Percentiles rank a stretch among this genome's conserved stretches.
phyloP scores from a whole-genome alignment of 2,113 vertebrate species.

The Terrapene triunguis region DNA sequence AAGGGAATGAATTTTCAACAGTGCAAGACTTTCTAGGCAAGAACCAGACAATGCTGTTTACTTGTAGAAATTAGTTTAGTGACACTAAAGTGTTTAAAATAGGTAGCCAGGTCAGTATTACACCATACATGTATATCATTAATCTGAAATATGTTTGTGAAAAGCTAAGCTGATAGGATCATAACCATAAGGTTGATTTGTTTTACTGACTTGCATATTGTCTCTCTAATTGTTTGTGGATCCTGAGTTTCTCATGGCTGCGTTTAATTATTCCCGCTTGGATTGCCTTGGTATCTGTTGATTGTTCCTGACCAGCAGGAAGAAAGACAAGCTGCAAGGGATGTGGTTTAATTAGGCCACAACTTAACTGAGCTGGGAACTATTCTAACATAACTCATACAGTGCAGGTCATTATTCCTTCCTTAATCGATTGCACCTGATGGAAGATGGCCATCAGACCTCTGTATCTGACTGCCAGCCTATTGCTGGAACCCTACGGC shows the following conservation, averaged over 20 bases:
- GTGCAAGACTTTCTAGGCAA: not conserved
- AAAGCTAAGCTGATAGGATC: conserved; percentile 48
- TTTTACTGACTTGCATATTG: conserved; percentile 41
- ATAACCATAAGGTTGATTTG: conserved; percentile 34
- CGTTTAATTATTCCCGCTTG: conserved; percentile 62
- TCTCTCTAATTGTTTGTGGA: conserved; percentile 55
- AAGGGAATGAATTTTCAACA: not conserved
- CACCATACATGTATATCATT: conserved; percentile 39
- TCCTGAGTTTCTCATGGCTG: conserved; percentile 21
- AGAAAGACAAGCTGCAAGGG: conserved; percentile 36
- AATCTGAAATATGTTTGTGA: conserved; percentile 55
- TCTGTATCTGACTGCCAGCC: not conserved
- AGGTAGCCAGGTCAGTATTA: conserved; percentile 35
- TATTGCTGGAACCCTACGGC: not conserved
- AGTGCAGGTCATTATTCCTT: conserved; percentile 28
- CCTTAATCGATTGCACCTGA: not conserved
- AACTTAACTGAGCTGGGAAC: conserved; percentile 38
- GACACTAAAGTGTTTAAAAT: conserved; percentile 47
- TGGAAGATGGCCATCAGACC: not conserved
- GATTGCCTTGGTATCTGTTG: conserved; percentile 51
- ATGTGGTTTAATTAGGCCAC: conserved; percentile 57
- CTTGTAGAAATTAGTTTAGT: conserved; percentile 47
- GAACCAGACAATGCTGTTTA: conserved; percentile 22
- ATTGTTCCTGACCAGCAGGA: conserved; percentile 28
- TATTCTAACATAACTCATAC: conserved; percentile 6